Percentiles rank a stretch among this genome's conserved stretches.
These are phyloP conservation scores for Monoplex corrugatus DNA, from an alignment of 2,888 invertebrate genomes.

Conservation along the genomic window DNA sequence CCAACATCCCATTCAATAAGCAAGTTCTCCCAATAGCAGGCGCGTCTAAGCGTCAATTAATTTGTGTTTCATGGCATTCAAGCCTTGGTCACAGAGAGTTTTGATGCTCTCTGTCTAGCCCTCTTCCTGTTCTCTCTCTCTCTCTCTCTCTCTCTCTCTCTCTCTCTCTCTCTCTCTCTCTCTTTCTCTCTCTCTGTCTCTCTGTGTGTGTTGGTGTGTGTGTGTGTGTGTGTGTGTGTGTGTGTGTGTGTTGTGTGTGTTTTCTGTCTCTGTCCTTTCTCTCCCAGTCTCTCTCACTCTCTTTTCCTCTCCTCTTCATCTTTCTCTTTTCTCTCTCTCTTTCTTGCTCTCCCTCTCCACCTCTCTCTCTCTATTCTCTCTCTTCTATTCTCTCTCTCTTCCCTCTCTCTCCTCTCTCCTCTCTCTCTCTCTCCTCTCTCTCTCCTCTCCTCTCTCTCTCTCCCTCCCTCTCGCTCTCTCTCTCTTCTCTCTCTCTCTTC, in stretches of 20 bases:
- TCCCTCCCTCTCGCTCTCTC: background rate
- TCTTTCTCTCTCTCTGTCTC: background rate
- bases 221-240: background rate
- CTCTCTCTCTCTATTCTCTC: background rate
- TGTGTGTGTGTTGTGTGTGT: background rate
- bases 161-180: background rate
- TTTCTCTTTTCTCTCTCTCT: background rate
- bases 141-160: background rate
- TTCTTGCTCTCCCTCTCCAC: background rate
- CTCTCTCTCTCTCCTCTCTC: background rate
- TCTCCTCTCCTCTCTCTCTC: background rate
- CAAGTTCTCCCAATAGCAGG: background rate
- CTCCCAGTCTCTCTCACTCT: too few relatives aligned
- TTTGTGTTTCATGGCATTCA: background rate
- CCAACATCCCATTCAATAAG: background rate
- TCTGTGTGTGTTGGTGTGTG: background rate
- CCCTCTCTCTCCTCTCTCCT: background rate
- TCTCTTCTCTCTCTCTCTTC: background rate
- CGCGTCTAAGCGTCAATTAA: background rate
- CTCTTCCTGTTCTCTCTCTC: background rate
- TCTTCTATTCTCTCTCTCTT: background rate
- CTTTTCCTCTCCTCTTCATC: too few relatives aligned
- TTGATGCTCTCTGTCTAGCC: too few relatives aligned
- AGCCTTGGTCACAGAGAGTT: background rate
- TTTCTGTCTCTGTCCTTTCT: background rate